A percentile compares a stretch with the other conserved stretches of the same genome.
phyloP scores from a whole-genome alignment of 2,113 vertebrate genomes.

The Ailuropoda melanoleuca region DNA sequence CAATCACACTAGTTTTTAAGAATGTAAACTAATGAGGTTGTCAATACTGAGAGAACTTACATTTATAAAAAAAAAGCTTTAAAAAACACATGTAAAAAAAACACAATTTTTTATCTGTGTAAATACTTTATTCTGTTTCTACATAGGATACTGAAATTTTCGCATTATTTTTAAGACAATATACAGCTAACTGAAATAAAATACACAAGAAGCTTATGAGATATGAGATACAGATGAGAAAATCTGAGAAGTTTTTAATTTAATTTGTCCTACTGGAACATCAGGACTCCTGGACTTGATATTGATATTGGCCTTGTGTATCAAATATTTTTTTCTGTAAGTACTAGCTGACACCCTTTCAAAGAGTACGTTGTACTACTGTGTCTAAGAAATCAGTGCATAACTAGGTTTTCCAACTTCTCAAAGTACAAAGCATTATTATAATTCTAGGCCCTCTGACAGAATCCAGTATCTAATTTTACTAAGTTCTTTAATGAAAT shows the following conservation, averaged over 20 bases:
- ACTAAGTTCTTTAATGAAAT: conserved; percentile 57
- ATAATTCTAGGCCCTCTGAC: background rate
- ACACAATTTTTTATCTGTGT: conserved; percentile 49
- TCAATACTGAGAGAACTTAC: background rate
- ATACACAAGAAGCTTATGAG: background rate
- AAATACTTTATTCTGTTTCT: conserved; percentile 73
- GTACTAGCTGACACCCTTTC: background rate
- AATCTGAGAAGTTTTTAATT: background rate
- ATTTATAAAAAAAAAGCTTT: background rate
- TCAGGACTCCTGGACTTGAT: background rate
- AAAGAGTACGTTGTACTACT: background rate
- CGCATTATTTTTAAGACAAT: conserved; percentile 24
- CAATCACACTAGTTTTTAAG: background rate
- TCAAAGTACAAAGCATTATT: background rate
- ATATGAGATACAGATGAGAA: background rate
- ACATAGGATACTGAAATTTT: conserved; percentile 57
- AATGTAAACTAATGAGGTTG: background rate
- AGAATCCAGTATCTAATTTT: background rate
- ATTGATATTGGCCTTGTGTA: background rate
- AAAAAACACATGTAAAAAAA: conserved; percentile 42
- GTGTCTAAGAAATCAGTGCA: background rate
- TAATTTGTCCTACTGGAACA: background rate
- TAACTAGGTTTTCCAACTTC: background rate
- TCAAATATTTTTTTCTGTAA: background rate
- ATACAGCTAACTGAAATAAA: background rate